These are phyloP conservation scores for Anhinga rufa DNA, from an alignment of 2,113 vertebrate genomes.

Conservation along the genomic window DNA sequence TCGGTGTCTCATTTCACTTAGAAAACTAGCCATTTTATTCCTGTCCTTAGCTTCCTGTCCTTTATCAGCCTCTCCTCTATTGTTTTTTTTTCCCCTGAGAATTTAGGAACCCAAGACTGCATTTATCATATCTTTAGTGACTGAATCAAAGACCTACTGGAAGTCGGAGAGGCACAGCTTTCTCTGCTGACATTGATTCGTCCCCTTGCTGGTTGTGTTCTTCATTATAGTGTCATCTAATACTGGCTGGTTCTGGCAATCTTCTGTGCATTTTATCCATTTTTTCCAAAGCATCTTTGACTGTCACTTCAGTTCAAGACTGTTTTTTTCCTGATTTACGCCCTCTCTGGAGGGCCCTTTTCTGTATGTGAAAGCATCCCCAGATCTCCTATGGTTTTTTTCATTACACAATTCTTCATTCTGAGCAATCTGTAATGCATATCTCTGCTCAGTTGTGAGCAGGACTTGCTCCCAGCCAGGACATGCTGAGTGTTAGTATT, in stretches of 20 bases:
- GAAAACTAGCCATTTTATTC: background rate
- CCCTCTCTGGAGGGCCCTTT: background rate
- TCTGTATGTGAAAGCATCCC: background rate
- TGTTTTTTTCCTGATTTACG: rapidly evolving
- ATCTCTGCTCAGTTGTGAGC: background rate
- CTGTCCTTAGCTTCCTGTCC: background rate
- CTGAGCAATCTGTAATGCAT: background rate
- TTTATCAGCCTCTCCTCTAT: background rate
- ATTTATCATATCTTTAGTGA: background rate
- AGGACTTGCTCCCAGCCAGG: background rate
- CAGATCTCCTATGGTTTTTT: background rate
- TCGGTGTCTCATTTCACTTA: background rate
- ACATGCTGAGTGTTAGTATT: background rate
- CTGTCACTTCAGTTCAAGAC: background rate
- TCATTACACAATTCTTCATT: background rate
- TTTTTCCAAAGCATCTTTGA: background rate
- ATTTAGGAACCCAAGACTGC: background rate
- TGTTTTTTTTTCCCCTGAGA: background rate
- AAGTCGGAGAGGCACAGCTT: background rate
- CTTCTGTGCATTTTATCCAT: background rate
- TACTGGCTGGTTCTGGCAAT: background rate
- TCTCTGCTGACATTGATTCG: background rate
- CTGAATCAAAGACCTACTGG: background rate
- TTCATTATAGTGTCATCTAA: background rate
- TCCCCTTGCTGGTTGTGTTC: background rate